Percentiles rank a stretch among this genome's conserved stretches.
Conservation (phyloP, 2,113 vertebrate species). For the Phalacrocorax carbo region DNA sequence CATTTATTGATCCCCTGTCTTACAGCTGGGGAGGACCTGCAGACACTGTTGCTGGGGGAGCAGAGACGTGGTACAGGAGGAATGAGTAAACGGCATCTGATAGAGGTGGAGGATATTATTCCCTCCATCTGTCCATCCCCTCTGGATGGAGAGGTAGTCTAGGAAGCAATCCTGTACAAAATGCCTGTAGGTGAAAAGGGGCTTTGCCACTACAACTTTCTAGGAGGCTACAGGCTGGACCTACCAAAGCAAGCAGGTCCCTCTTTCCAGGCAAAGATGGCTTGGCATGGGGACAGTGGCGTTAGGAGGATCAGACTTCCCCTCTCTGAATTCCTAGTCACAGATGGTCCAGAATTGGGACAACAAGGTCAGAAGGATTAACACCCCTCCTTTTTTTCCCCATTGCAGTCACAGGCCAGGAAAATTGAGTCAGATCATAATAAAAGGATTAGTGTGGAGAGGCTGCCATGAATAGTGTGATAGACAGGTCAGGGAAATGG, state of each 20-base stretch:
- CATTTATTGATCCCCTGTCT: background rate
- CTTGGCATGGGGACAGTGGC: background rate
- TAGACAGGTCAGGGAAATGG: slow-evolving; percentile 36
- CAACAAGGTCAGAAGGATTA: slow-evolving; percentile 48
- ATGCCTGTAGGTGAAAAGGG: background rate
- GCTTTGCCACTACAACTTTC: background rate
- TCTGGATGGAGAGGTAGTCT: background rate
- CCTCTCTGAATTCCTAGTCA: slow-evolving; percentile 2
- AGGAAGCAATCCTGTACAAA: background rate
- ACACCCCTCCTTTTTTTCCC: background rate
- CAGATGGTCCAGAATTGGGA: slow-evolving; percentile 40
- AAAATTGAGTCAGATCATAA: slow-evolving; percentile 55
- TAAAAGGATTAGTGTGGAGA: slow-evolving; percentile 56
- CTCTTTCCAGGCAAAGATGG: background rate
- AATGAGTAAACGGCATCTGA: background rate
- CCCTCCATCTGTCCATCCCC: background rate
- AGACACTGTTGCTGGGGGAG: background rate
- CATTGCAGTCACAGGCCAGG: slow-evolving; percentile 8
- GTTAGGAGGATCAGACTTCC: slow-evolving; percentile 7
- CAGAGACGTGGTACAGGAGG: background rate
- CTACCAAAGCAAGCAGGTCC: background rate
- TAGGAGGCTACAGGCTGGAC: background rate
- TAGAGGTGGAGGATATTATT: background rate
- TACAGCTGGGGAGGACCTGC: background rate
- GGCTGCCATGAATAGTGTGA: background rate